Evolutionary conservation across 2,797 vertebrate genomes (phyloP).

Genomic region (Syndactyla subalaris): DNA sequence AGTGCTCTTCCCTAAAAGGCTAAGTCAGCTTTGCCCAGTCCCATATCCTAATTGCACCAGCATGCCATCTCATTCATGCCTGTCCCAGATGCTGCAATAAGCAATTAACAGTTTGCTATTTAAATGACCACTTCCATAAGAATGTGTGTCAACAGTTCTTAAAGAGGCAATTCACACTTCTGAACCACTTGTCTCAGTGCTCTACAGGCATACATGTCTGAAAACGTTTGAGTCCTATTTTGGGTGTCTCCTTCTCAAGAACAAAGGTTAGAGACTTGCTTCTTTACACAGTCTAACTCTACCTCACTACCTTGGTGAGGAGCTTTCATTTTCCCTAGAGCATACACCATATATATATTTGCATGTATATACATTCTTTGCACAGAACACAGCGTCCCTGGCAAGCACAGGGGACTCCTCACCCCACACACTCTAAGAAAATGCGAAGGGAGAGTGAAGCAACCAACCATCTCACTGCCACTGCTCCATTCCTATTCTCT

Average conservation of each 20-base stretch:
- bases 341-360: accelerated
- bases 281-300: too few species aligned
- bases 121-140: background rate
- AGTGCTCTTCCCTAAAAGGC: background rate
- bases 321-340: background rate
- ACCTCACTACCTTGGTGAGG: background rate
- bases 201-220: background rate
- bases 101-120: background rate
- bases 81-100: background rate
- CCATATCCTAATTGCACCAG: background rate
- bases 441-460: background rate
- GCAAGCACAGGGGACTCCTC: background rate
- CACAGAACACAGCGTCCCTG: accelerated
- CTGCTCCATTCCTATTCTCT: background rate
- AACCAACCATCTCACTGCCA: background rate
- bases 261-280: background rate
- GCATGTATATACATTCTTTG: too few species aligned
- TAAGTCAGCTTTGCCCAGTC: background rate
- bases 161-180: background rate
- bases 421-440: background rate
- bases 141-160: background rate
- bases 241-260: background rate
- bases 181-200: background rate
- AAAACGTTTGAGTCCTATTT: background rate
- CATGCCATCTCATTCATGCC: background rate